Evolutionary conservation across 2,113 vertebrate genomes (phyloP), one percentile per base, ranked within the genome.

Genomic region (Xyrauchen texanus): DNA sequence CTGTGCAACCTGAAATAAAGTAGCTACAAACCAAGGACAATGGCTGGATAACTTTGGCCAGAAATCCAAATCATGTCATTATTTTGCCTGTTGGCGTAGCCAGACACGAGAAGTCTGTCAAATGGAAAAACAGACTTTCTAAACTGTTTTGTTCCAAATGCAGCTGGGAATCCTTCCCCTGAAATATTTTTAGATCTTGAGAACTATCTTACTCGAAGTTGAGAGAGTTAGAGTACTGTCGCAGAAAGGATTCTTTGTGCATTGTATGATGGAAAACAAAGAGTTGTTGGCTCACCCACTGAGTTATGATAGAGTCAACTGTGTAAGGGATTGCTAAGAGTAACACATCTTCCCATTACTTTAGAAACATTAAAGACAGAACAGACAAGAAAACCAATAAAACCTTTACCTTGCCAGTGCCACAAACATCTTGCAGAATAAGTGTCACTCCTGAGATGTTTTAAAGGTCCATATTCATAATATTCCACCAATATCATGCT

Each of bases 1-100:
- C 57, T 68, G 47, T 12, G 49, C 15, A 77, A 72, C 78, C 44
- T 76, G 53, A 83, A 89, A 87, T 87, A 87, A 88, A 76, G 81
- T 13, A 53, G 49, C 42, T 77, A 3, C 21, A n/a, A 16, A 42
- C 81, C 57, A 79, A 8, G 15, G 58, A 82, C 67, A 69, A 84
- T 77, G 65, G 21, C 49, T 76, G 73, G 63, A 81, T 61, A 57
- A 63, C 45, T 84, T 82, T 83, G 78, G 79, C 85, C 61, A 79
- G 12, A 45, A 15, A 69, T 42, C 45, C 55, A 82, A 67, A 79
- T n/a, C n/a, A 34, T 53, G 63, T 78, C 45, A 68, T 45, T 75
- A 61, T 21, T 47, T 53, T 64, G 13, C 53, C 21, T 34, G 21
- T 34, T 34, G 21, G 21, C 21, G 21, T 34, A 34, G 21, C 3